A percentile compares a stretch with the other conserved stretches of the same genome.
These are phyloP conservation scores for Anthoscopus minutus DNA, from an alignment of 2,113 vertebrate genomes.

Conservation along the genomic window DNA sequence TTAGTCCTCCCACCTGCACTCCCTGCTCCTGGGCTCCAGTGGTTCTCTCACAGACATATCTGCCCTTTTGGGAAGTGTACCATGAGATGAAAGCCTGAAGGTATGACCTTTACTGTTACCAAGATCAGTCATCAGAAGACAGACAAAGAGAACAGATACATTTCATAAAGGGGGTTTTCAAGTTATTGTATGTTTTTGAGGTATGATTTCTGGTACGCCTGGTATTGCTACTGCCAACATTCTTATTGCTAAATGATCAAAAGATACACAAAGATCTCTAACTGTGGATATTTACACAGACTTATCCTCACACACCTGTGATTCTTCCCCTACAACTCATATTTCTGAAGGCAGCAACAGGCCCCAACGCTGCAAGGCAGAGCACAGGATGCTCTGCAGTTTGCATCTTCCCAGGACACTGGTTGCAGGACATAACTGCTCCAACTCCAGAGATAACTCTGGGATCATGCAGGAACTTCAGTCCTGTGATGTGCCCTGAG, in stretches of 20 bases:
- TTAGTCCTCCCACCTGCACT: not conserved
- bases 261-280: not conserved
- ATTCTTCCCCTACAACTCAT: not conserved
- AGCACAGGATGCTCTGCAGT: fast-evolving
- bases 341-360: not conserved
- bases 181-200: not conserved
- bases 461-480: not conserved
- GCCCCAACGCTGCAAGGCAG: not conserved
- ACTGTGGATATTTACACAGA: not conserved
- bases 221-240: not conserved
- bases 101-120: not conserved
- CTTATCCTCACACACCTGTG: not conserved
- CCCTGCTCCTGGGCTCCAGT: fast-evolving
- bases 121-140: not conserved
- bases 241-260: not conserved
- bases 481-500: not conserved
- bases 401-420: not conserved
- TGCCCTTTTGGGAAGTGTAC: not conserved
- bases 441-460: not conserved
- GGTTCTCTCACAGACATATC: not conserved
- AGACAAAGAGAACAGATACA: not conserved
- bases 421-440: not conserved
- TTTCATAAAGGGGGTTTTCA: not conserved
- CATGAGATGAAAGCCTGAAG: not conserved
- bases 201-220: not conserved